phyloP scores from a whole-genome alignment of 2,797 vertebrate genomes.

The Enteromius anoplus region DNA sequence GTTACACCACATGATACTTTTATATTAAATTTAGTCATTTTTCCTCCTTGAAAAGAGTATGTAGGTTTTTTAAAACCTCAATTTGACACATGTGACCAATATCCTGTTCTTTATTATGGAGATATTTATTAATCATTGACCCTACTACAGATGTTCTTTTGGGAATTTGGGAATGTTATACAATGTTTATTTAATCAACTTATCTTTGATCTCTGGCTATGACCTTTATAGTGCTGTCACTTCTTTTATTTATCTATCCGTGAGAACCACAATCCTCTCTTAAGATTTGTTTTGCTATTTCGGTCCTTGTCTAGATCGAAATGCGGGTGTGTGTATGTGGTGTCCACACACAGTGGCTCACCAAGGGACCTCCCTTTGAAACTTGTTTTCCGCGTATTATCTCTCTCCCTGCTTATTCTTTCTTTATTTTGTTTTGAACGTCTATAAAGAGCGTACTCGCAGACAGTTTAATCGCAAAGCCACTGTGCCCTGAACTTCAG shows the following conservation, averaged over 20 bases:
- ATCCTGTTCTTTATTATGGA: neutral
- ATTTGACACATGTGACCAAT: neutral
- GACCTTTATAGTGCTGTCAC: conserved; percentile 25
- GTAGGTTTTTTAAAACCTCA: neutral
- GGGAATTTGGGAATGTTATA: neutral
- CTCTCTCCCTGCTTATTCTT: neutral
- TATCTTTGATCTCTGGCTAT: conserved; percentile 1
- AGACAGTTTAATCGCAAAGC: conserved; percentile 34
- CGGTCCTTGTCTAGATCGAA: conserved; percentile 6
- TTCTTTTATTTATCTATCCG: conserved; percentile 29
- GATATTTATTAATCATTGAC: neutral
- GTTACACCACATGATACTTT: neutral
- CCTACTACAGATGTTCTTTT: neutral
- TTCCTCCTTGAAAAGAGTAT: neutral
- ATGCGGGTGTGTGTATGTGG: conserved; percentile 10
- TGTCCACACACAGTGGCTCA: conserved; percentile 7
- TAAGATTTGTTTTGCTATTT: conserved; percentile 37
- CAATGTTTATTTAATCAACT: conserved; percentile 23
- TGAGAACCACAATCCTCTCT: conserved; percentile 35
- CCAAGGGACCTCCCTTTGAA: conserved; percentile 9
- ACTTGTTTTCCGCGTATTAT: conserved; percentile 14
- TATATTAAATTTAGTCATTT: neutral
- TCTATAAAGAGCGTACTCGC: conserved; percentile 1
- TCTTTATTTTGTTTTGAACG: neutral
- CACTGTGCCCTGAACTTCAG: conserved; percentile 33